Evolutionary conservation across 2,113 vertebrate genomes (phyloP).

Genomic region (Manacus vitellinus): DNA sequence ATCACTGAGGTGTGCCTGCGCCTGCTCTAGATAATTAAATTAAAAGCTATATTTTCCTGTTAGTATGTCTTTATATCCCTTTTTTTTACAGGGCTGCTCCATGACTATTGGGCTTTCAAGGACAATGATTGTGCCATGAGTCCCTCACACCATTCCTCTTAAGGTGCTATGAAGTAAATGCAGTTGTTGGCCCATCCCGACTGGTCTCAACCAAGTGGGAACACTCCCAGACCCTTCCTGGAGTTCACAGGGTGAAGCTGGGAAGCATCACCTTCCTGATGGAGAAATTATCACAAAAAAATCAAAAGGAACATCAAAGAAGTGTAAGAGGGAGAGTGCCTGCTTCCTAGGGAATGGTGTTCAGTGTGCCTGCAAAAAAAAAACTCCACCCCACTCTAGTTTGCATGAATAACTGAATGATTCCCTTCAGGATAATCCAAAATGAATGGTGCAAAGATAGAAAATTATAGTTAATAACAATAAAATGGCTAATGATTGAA

Average conservation of each 20-base stretch:
- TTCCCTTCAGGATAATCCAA: not conserved
- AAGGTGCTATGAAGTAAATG: not conserved
- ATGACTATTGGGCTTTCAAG: not conserved
- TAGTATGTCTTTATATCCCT: not conserved
- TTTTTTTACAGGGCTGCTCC: not conserved
- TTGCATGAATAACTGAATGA: not conserved
- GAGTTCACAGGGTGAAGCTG: not conserved
- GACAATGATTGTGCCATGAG: not conserved
- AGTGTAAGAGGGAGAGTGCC: not conserved
- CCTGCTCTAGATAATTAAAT: not conserved
- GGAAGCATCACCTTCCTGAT: not conserved
- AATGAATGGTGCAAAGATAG: not conserved
- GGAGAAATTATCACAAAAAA: not conserved
- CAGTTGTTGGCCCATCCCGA: rapidly evolving
- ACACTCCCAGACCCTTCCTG: not conserved
- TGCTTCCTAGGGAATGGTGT: not conserved
- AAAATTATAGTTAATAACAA: not conserved
- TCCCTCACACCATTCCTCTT: not conserved
- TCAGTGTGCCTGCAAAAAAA: not conserved
- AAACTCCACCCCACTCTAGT: no score
- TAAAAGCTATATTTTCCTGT: not conserved
- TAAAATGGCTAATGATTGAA: not conserved
- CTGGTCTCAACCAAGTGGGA: not conserved
- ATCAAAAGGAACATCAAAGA: not conserved
- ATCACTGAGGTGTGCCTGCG: not conserved